phyloP scores from a whole-genome alignment of 1,140 invertebrate species.

The Saccostrea cuccullata region DNA sequence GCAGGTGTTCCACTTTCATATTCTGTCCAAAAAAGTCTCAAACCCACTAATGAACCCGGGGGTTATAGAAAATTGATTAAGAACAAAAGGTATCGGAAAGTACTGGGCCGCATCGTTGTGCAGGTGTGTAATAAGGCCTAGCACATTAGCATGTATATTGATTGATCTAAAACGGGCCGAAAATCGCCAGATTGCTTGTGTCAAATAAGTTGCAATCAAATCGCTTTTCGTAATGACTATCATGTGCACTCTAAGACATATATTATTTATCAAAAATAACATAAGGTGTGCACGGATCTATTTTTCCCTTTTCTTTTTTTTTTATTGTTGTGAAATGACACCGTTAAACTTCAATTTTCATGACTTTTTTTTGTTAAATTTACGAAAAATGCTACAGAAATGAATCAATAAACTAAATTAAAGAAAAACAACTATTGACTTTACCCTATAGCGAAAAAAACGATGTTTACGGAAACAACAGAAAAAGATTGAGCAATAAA shows the following conservation, averaged over 20 bases:
- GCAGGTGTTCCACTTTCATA: constrained; percentile 11
- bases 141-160: constrained; percentile 4
- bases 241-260: background rate
- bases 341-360: background rate
- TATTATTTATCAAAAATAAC: constrained; percentile 13
- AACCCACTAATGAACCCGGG: background rate
- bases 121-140: background rate
- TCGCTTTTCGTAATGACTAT: background rate
- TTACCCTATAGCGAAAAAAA: too few species aligned
- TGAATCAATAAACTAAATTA: too few species aligned
- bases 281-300: background rate
- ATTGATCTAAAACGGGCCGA: background rate
- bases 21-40: background rate
- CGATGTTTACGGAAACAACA: too few species aligned
- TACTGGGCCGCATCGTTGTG: background rate
- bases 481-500: background rate
- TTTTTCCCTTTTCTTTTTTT: background rate
- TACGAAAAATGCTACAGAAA: too few species aligned
- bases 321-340: background rate
- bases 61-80: constrained; percentile 6
- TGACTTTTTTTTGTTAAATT: background rate
- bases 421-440: too few species aligned
- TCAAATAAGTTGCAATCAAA: background rate
- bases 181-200: background rate
- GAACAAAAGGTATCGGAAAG: background rate